Percentiles rank a stretch among this genome's conserved stretches.
phyloP scores from a whole-genome alignment of 2,113 vertebrate genomes.

The Ascaphus truei region DNA sequence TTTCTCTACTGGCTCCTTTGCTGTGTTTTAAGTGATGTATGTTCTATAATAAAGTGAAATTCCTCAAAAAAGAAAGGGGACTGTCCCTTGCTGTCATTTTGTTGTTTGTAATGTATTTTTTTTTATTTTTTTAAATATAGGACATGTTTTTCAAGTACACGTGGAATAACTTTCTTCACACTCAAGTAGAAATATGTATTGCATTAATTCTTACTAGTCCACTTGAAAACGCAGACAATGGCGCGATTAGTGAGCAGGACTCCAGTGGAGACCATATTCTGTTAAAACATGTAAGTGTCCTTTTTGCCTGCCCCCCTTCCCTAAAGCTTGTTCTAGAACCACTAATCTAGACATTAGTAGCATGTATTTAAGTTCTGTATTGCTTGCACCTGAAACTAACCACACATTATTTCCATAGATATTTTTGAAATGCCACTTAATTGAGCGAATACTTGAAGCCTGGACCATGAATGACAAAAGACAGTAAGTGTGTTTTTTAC shows the following conservation, averaged over 20 bases:
- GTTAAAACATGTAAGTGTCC: constrained; percentile 83
- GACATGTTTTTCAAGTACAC: constrained; percentile 99
- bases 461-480: constrained; percentile 95
- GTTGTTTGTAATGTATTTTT: too few relatives aligned
- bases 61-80: too few relatives aligned
- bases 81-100: too few relatives aligned
- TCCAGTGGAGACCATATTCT: constrained; percentile 76
- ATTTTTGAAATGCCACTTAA: constrained; percentile 93
- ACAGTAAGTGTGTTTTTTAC: constrained; percentile 80
- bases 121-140: constrained; percentile 54
- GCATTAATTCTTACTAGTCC: constrained; percentile 94
- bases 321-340: background rate
- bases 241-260: constrained; percentile 69
- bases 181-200: constrained; percentile 96
- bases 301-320: background rate
- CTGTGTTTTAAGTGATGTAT: too few relatives aligned
- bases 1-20: too few relatives aligned
- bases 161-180: constrained; percentile 97
- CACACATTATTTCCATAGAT: too few relatives aligned
- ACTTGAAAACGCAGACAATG: constrained; percentile 72
- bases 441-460: constrained; percentile 92
- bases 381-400: too few relatives aligned
- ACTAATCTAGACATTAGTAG: background rate
- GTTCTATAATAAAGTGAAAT: too few relatives aligned
- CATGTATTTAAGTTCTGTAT: background rate